Base-by-base conservation (phyloP, 2,888 invertebrate genomes). In the Drosophila mercatorum region DNA sequence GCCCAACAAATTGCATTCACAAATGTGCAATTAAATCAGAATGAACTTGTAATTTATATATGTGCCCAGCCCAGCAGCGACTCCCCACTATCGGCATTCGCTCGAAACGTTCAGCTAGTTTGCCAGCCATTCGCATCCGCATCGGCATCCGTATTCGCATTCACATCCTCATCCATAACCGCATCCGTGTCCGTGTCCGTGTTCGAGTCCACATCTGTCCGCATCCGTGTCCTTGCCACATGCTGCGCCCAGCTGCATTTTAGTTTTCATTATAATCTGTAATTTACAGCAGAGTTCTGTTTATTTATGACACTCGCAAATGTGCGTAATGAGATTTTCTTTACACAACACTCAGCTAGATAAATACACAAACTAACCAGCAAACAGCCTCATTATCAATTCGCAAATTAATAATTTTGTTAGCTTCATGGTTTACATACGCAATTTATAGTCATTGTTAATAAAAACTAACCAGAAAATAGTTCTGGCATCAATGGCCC, bases 11-110 rank as follows among this genome's bases (percentile, higher is more conserved):
- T 83, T 69, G 75, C 75, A 84, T 75, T 70, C 71, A 46, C 78
- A 88, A 85, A 88, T 83, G 86, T 89, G 90, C 90, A 86, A 89
- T 86, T 86, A 88, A 88, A 86, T 81, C 81, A 77, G 86, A 89
- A 88, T 89, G 87, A 89, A 86, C 87, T 86, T 83, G 79, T 89
- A 53, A 53, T 53, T 53, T 78, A 86, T 86, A 89, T 86, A 89
- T 89, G 68, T 65, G 17, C 56, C 75, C 60, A 46, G 41, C 34
- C 31, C 47, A 28, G 14, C 14, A 8, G 1, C 47, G 5, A 28
- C 44, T 36, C 12, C 34, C 44, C 55, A 57, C 75, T 66, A 80
- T 80, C 41, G 68, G 55, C 75, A 74, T 41, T 57, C 38, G 53
- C 38, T 40, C 57, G 14, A 44, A 53, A 36, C 52, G 22, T 40